phyloP scores from a whole-genome alignment of 2,888 invertebrate species.

The Tenthredo mesomela region DNA sequence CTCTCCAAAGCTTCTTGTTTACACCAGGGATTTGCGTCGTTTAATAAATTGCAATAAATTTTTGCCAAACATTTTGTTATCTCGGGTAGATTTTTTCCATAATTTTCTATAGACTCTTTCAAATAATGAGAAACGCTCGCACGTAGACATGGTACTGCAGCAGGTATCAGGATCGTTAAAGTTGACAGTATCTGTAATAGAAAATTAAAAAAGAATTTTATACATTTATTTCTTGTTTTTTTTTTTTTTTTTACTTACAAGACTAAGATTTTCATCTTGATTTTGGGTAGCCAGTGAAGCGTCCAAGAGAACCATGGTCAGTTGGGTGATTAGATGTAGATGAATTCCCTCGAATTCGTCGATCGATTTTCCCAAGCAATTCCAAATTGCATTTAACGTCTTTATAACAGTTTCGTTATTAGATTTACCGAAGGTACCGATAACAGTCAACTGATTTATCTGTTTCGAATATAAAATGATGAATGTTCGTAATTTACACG shows the following conservation, averaged over 20 bases:
- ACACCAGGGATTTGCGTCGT: slow-evolving; percentile 66
- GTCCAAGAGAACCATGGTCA: slow-evolving; percentile 62
- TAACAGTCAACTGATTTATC: slow-evolving; percentile 56
- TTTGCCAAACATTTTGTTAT: slow-evolving; percentile 60
- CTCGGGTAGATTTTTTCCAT: slow-evolving; percentile 49
- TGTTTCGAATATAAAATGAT: slow-evolving; percentile 29
- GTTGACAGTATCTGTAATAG: slow-evolving; percentile 64
- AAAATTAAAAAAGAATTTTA: slow-evolving; percentile 43
- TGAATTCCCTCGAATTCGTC: slow-evolving; percentile 64
- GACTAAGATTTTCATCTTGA: slow-evolving; percentile 56
- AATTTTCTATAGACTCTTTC: slow-evolving; percentile 58
- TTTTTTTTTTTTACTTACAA: slow-evolving; percentile 57
- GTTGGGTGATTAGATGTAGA: slow-evolving; percentile 62
- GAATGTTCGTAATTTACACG: not conserved
- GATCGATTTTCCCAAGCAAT: slow-evolving; percentile 61
- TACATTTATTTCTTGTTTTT: slow-evolving; percentile 27
- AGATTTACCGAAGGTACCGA: slow-evolving; percentile 51
- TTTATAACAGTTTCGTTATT: slow-evolving; percentile 58
- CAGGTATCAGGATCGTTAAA: slow-evolving; percentile 56
- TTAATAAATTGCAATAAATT: slow-evolving; percentile 66
- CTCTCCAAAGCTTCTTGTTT: slow-evolving; percentile 71
- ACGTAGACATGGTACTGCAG: slow-evolving; percentile 58
- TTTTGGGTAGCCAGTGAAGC: slow-evolving; percentile 58
- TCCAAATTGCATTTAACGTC: slow-evolving; percentile 65
- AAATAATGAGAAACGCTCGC: slow-evolving; percentile 64